phyloP scores from a whole-genome alignment of 2,797 vertebrate species.

The Masticophis lateralis region DNA sequence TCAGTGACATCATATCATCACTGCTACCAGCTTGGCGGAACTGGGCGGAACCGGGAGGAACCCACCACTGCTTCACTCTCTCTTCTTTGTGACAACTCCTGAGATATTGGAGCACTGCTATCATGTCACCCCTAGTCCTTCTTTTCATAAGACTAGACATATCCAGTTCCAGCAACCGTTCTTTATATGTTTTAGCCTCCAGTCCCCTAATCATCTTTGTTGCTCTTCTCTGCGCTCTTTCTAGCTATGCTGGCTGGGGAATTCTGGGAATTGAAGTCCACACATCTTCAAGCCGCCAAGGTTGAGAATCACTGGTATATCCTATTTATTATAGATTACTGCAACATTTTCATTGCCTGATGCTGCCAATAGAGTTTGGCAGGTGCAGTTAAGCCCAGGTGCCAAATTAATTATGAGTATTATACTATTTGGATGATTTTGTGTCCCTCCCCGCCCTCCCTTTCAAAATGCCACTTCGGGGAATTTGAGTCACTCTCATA shows the following conservation, averaged over 20 bases:
- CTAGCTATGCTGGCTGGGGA: neutral
- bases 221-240: too few species aligned
- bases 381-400: neutral
- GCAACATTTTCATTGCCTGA: slow-evolving; percentile 8
- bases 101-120: too few species aligned
- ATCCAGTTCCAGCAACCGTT: too few species aligned
- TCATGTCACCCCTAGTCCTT: too few species aligned
- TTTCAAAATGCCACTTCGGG: neutral
- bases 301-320: neutral
- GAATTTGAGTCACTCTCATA: neutral
- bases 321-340: neutral
- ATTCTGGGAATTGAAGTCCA: neutral
- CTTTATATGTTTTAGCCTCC: too few species aligned
- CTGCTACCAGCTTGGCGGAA: too few species aligned
- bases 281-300: neutral
- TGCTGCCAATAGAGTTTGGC: neutral
- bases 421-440: neutral
- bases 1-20: too few species aligned
- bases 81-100: too few species aligned
- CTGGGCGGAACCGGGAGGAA: too few species aligned
- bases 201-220: too few species aligned
- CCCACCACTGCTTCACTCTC: too few species aligned
- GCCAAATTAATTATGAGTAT: neutral
- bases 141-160: too few species aligned
- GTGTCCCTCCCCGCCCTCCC: neutral